These are phyloP conservation scores for Dallia pectoralis DNA, from an alignment of 2,797 vertebrate genomes.

Conservation along the genomic window DNA sequence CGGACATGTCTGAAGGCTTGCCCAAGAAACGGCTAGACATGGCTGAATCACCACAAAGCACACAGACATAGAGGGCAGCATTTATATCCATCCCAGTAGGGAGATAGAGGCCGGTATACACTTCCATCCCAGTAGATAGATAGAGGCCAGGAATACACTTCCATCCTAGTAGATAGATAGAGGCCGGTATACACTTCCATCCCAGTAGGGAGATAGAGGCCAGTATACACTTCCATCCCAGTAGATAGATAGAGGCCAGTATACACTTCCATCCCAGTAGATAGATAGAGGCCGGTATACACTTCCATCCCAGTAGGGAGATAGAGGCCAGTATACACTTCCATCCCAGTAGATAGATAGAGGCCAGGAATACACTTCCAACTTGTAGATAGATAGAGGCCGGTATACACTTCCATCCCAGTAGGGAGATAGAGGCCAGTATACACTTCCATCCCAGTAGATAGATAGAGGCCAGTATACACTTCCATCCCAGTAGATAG, in stretches of 20 bases:
- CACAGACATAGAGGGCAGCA: neutral
- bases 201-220: constrained; percentile 16
- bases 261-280: constrained; percentile 14
- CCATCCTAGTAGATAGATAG: no score
- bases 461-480: constrained; percentile 9
- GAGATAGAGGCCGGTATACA: constrained; percentile 7
- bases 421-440: constrained; percentile 2
- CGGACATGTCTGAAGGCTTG: constrained; percentile 29
- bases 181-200: constrained; percentile 6
- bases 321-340: neutral
- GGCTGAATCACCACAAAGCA: constrained; percentile 25
- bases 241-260: neutral
- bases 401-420: constrained; percentile 9
- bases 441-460: constrained; percentile 14
- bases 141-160: neutral
- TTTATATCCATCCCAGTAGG: constrained; percentile 17
- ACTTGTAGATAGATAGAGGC: no score
- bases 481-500: no score
- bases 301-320: no score
- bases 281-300: constrained; percentile 10
- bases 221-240: no score
- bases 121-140: constrained; percentile 19
- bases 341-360: constrained; percentile 19
- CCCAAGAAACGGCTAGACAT: constrained; percentile 13
- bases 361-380: no score